A percentile compares a stretch with the other conserved stretches of the same genome.
phyloP scores from a whole-genome alignment of 1,140 invertebrate species.

The Drosophila teissieri region DNA sequence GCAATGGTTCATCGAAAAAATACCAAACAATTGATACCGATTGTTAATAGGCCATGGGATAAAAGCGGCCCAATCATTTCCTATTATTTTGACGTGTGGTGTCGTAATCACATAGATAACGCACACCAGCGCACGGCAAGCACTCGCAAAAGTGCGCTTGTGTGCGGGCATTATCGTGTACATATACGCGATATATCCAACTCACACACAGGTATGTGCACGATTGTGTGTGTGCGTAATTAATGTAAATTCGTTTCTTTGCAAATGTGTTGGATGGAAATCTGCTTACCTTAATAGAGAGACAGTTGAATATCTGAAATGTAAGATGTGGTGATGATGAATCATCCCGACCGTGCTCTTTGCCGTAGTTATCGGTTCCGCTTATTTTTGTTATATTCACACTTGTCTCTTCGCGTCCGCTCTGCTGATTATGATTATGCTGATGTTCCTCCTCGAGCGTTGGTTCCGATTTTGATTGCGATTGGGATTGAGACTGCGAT shows the following conservation, averaged over 20 bases:
- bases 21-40: conserved; percentile 48
- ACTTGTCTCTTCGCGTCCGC: conserved; percentile 17
- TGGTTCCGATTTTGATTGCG: conserved; percentile 24
- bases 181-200: conserved; percentile 21
- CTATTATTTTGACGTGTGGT: conserved; percentile 63
- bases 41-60: conserved; percentile 45
- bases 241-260: conserved; percentile 54
- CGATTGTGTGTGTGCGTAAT: conserved; percentile 37
- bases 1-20: conserved; percentile 36
- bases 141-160: conserved; percentile 11
- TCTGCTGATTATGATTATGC: conserved; percentile 31
- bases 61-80: conserved; percentile 42
- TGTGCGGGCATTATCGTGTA: conserved; percentile 27
- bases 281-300: conserved; percentile 84
- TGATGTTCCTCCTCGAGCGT: conserved; percentile 22
- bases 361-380: conserved; percentile 53
- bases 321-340: conserved; percentile 78
- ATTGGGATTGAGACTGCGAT: conserved; percentile 11
- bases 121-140: conserved; percentile 7
- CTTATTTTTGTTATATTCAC: conserved; percentile 33
- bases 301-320: conserved; percentile 83
- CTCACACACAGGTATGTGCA: conserved; percentile 10
- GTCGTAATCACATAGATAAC: conserved; percentile 68
- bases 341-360: conserved; percentile 76
- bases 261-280: conserved; percentile 71